Evolutionary conservation across 1,140 invertebrate genomes (phyloP), one percentile per base, ranked within the genome.

Genomic region (Drosophila oshimai): DNA sequence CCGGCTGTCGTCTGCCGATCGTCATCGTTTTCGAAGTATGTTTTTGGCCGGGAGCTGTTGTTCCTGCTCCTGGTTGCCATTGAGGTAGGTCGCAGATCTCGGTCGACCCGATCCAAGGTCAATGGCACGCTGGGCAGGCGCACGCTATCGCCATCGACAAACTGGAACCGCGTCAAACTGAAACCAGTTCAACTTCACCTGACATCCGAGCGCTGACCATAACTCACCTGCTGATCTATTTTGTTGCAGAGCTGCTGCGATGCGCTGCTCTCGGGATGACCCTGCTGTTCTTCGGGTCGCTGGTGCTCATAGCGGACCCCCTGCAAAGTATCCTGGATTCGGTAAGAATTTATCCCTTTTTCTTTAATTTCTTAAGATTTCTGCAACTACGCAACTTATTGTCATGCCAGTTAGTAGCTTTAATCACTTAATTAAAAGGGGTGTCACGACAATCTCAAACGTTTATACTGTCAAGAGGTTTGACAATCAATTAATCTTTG

Each of bases 251-350:
- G 64, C 55, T 90, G 44, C 22, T 90, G 29, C 88, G 86, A 41
- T 74, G 75, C 33, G 80, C 83, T n/a, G 73, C 83, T 20, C 41
- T 89, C 18, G 89, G 89, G 29, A 71, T 91, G 68, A 78, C 91
- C 18, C 75, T 92, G 58, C 45, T 91, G 22, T 87, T 89, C 54
- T 74, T 89, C 31, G 90, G 92, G 3, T 92, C 91, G 9, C 68
- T 92, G 18, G 89, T 93, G 60, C 91, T 93, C 34, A 45, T 93
- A 0, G 90, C 92, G 17, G 81, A 94, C 86, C 94, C 93, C 3
- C 39, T 92, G 3, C 81, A 92, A n/a, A 50, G 90, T 4, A 87
- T 94, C 41, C 54, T 93, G 3, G 73, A 92, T 46, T 84, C 91
- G 67, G 93, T 94, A 87, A 92, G 93, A 13, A 7, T 15, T 2